Percentiles rank a stretch among this genome's conserved stretches.
These are phyloP conservation scores for Australoheros scitulus DNA, from an alignment of 2,113 vertebrate species.

Conservation along the genomic window DNA sequence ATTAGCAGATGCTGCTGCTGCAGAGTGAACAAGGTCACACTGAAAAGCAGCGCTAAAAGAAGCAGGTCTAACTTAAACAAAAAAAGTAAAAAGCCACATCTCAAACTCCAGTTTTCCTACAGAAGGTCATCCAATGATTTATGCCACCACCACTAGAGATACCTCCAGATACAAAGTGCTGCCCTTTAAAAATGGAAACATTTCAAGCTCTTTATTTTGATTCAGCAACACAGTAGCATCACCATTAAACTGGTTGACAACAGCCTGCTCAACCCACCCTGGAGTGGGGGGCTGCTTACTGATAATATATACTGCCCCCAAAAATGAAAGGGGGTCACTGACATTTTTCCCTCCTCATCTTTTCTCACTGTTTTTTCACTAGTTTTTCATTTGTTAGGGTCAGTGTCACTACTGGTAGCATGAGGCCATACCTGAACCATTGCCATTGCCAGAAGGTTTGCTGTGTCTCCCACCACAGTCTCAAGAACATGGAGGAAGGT, in stretches of 20 bases:
- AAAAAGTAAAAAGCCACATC: background rate
- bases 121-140: background rate
- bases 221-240: background rate
- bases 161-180: background rate
- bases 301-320: rapidly evolving
- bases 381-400: too few species aligned
- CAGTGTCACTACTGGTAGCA: too few species aligned
- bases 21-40: background rate
- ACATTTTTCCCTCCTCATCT: too few species aligned
- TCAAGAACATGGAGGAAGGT: too few species aligned
- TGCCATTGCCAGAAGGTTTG: too few species aligned
- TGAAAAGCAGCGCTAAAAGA: background rate
- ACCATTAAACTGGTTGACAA: background rate
- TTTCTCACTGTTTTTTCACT: too few species aligned
- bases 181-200: background rate
- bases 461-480: too few species aligned
- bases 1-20: background rate
- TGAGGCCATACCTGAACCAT: too few species aligned
- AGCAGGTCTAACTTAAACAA: background rate
- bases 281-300: background rate
- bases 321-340: too few species aligned
- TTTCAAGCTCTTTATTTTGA: background rate
- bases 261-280: background rate
- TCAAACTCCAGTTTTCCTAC: background rate
- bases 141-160: background rate